Base-by-base conservation (phyloP, 2,113 vertebrate species). In the Myrmecophaga tridactyla region DNA sequence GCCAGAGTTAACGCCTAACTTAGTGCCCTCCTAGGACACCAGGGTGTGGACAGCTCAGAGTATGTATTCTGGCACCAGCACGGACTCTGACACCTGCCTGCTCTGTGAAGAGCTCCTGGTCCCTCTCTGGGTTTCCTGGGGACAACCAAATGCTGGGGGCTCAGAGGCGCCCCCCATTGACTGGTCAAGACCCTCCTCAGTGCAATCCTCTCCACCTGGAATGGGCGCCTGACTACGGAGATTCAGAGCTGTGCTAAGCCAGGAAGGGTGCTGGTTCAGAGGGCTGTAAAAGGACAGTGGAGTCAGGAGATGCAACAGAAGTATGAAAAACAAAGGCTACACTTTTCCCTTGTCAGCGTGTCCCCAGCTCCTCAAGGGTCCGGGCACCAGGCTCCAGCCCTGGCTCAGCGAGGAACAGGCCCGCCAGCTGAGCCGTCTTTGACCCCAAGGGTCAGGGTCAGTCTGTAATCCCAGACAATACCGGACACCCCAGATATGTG, bases 181-280 rank as follows among this genome's bases (percentile, higher is more conserved):
- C 21, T 36, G 23, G 51, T 6, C 20, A 29, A 25, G 72, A 15
- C 36, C 6, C 21, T 48, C 25, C 31, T 56, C 36, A 13, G 29
- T 20, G 18, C 21, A 20, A 11, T 8, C 2, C 17, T 5, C 51
- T 6, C 48, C 27, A 14, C 17, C 20, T 60, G 3, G 4, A 3
- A 46, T 2, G 10, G 18, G 69, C n/a, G 46, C 4, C 0, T 1
- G 46, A 14, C 2, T 4, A n/a, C n/a, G 39, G 46, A 65, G 83
- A 43, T 70, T 87, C 51, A 56, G 7, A 10, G 2, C 0, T 0
- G 23, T 53, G 29, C 70, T 83, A 14, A 9, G 0, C 14, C 4
- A 27, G 14, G 39, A 43, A 2, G 4, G 29, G 1, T 13, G 46
- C 1, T 56, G 31, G 75, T 67, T n/a, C 34, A 2, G 34, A 73